phyloP scores from a whole-genome alignment of 2,113 vertebrate species.

The Stomatorhinus ivindoensis region DNA sequence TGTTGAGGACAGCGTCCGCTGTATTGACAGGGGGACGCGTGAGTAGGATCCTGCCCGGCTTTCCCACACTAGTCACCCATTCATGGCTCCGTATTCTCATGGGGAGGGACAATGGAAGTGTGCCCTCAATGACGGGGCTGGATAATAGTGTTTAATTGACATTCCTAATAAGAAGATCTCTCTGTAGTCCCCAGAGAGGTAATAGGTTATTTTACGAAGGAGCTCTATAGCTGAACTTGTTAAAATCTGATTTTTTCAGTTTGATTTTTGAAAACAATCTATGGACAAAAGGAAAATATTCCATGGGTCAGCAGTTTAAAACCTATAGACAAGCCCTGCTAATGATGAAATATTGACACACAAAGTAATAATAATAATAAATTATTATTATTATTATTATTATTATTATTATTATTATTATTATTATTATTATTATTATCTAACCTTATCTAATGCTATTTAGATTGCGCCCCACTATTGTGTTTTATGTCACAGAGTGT shows the following conservation, averaged over 20 bases:
- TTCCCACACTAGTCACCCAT: constrained; percentile 55
- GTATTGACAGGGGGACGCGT: constrained; percentile 51
- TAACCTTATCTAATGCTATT: too few species aligned
- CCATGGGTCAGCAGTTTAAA: not conserved
- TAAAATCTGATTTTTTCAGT: not conserved
- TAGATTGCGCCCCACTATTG: too few species aligned
- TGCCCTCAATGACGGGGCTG: constrained; percentile 46
- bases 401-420: too few species aligned
- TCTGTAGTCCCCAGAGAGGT: constrained; percentile 3
- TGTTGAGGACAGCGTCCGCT: not conserved
- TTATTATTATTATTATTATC: too few species aligned
- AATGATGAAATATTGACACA: not conserved
- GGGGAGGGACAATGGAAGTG: constrained; percentile 49
- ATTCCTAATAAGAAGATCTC: constrained; percentile 34
- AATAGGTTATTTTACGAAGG: not conserved
- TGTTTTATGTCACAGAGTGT: not conserved
- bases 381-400: not conserved
- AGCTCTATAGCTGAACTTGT: not conserved
- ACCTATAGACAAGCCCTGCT: not conserved
- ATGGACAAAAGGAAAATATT: not conserved
- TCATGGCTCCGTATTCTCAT: constrained; percentile 44
- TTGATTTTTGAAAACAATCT: not conserved
- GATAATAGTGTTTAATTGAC: constrained; percentile 50
- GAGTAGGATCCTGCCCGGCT: constrained; percentile 43
- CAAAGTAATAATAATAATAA: too few species aligned